Conservation (phyloP, 2,888 invertebrate genomes). For the Drosophila emarginata region DNA sequence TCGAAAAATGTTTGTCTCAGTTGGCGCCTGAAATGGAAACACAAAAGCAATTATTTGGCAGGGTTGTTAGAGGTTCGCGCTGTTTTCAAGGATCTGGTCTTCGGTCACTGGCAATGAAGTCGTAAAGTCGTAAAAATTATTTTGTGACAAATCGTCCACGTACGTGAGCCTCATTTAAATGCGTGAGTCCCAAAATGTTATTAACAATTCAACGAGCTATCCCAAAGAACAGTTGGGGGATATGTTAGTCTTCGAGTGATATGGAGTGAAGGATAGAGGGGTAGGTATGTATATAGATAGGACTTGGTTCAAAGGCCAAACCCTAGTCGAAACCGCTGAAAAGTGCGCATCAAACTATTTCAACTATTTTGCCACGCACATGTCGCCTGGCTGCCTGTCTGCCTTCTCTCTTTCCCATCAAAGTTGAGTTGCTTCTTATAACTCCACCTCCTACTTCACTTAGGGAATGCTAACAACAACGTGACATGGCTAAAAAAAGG, state of each 20-base stretch:
- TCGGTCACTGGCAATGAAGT: constrained; percentile 68
- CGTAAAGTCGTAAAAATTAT: constrained; percentile 82
- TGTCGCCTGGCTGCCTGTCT: constrained; percentile 38
- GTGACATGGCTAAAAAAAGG: constrained; percentile 67
- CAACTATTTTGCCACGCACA: constrained; percentile 74
- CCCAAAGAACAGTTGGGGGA: constrained; percentile 14
- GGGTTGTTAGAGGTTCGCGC: not conserved
- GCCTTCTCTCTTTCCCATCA: not conserved
- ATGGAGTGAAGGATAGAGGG: constrained; percentile 14
- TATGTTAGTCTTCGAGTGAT: not conserved
- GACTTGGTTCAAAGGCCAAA: constrained; percentile 59
- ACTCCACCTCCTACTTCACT: constrained; percentile 15
- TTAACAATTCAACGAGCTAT: constrained; percentile 69
- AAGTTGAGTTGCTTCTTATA: not conserved
- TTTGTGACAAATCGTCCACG: constrained; percentile 82
- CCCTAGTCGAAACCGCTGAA: constrained; percentile 66
- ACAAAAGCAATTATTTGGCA: constrained; percentile 53
- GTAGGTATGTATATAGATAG: no score
- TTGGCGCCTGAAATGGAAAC: constrained; percentile 44
- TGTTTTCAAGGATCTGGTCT: constrained; percentile 16
- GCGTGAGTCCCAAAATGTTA: constrained; percentile 69
- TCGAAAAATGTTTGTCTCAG: constrained; percentile 59
- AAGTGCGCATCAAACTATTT: constrained; percentile 77
- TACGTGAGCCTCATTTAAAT: constrained; percentile 81
- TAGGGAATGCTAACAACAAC: constrained; percentile 67